Conservation (phyloP, 2,113 vertebrate genomes). For the Calypte anna region DNA sequence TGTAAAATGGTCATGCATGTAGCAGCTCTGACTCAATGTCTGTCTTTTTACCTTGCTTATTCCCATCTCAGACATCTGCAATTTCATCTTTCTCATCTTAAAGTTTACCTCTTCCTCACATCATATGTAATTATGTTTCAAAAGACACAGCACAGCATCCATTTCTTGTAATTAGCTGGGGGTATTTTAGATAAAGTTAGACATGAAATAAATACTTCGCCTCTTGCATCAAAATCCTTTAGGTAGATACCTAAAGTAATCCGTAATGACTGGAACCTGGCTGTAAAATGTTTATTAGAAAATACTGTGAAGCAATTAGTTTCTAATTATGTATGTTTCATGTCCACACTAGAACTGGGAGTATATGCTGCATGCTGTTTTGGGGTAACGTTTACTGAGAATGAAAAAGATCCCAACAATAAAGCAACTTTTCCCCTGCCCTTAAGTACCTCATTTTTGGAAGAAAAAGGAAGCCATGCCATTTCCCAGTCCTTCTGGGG, state of each 20-base stretch:
- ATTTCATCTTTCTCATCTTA: not conserved
- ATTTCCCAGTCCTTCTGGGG: not conserved
- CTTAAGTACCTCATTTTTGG: not conserved
- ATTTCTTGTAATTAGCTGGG: not conserved
- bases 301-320: not conserved
- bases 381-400: not conserved
- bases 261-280: not conserved
- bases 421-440: not conserved
- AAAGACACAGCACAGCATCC: not conserved
- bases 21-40: not conserved
- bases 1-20: not conserved
- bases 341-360: not conserved
- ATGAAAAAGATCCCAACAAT: not conserved
- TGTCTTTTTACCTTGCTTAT: not conserved
- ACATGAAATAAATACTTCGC: not conserved
- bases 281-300: not conserved
- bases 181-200: not conserved
- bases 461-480: not conserved
- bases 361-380: not conserved
- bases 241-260: not conserved
- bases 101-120: not conserved
- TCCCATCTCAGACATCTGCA: not conserved
- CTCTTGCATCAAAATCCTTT: not conserved
- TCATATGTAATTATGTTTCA: not conserved
- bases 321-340: not conserved